These are phyloP conservation scores for Nothura maculosa DNA, from an alignment of 2,797 vertebrate genomes.

Conservation along the genomic window DNA sequence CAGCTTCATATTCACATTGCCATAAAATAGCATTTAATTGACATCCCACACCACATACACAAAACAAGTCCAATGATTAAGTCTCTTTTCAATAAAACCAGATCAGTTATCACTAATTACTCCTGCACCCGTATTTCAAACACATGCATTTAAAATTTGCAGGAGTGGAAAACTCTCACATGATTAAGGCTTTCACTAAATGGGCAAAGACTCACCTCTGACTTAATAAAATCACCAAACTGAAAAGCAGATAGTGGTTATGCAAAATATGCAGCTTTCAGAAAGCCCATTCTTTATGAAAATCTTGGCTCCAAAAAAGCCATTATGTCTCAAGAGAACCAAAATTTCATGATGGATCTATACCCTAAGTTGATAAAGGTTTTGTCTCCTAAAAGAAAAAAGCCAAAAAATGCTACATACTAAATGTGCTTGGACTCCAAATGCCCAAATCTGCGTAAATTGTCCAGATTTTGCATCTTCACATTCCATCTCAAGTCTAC, in stretches of 20 bases:
- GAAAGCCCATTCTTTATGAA: neutral
- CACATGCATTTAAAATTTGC: neutral
- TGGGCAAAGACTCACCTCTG: too few species aligned
- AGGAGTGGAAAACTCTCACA: neutral
- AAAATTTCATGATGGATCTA: neutral
- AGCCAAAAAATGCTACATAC: accelerated
- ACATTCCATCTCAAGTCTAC: neutral
- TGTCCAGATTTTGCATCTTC: neutral
- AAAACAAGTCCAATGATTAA: neutral
- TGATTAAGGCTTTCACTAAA: neutral
- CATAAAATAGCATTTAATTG: neutral
- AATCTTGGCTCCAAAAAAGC: neutral
- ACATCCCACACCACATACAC: neutral
- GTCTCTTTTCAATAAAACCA: neutral
- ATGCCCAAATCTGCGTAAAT: accelerated
- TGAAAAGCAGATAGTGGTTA: neutral
- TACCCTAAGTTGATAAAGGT: neutral
- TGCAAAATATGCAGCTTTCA: neutral
- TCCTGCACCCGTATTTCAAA: neutral
- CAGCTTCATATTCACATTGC: neutral
- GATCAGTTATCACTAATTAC: neutral
- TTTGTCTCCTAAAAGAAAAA: neutral
- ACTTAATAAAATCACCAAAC: neutral
- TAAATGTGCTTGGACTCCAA: neutral
- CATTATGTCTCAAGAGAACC: neutral